phyloP scores from a whole-genome alignment of 92 coral and sea anemone genomes.

The Palythoa caribaeorum region DNA sequence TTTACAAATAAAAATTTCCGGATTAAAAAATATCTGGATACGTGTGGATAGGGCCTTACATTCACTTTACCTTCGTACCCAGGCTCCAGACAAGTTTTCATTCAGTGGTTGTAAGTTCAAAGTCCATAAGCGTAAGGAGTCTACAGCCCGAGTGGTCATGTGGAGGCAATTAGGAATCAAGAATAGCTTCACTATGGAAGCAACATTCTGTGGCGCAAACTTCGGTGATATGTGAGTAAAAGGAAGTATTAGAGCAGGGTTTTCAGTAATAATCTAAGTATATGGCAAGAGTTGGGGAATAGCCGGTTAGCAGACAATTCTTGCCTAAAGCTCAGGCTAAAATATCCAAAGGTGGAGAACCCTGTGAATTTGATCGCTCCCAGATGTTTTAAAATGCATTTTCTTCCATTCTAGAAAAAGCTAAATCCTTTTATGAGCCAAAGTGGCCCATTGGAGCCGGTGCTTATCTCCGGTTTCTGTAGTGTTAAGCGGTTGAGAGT shows the following conservation, averaged over 20 bases:
- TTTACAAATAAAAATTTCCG: too few relatives aligned
- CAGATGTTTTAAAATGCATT: too few relatives aligned
- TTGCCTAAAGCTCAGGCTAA: too few relatives aligned
- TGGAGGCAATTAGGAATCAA: constrained; percentile 97
- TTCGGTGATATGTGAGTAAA: constrained; percentile 95
- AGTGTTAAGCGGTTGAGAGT: too few relatives aligned
- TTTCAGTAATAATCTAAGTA: not conserved
- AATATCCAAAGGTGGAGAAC: too few relatives aligned
- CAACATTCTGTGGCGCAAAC: constrained; percentile 97
- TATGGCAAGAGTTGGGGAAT: too few relatives aligned
- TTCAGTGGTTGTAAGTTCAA: constrained; percentile 96
- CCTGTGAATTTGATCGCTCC: too few relatives aligned
- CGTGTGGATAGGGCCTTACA: not conserved
- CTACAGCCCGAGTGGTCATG: constrained; percentile 99
- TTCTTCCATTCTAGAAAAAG: too few relatives aligned
- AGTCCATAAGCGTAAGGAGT: constrained; percentile 97
- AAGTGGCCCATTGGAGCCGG: too few relatives aligned
- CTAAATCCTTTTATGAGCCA: too few relatives aligned
- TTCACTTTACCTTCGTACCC: not conserved
- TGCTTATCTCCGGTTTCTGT: too few relatives aligned
- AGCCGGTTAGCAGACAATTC: too few relatives aligned
- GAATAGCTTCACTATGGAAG: constrained; percentile 99
- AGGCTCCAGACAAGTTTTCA: constrained; percentile 99
- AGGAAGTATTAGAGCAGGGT: not conserved
- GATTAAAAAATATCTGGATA: not conserved